Evolutionary conservation across 2,888 invertebrate genomes (phyloP).

Genomic region (Pemphredon lugubris): DNA sequence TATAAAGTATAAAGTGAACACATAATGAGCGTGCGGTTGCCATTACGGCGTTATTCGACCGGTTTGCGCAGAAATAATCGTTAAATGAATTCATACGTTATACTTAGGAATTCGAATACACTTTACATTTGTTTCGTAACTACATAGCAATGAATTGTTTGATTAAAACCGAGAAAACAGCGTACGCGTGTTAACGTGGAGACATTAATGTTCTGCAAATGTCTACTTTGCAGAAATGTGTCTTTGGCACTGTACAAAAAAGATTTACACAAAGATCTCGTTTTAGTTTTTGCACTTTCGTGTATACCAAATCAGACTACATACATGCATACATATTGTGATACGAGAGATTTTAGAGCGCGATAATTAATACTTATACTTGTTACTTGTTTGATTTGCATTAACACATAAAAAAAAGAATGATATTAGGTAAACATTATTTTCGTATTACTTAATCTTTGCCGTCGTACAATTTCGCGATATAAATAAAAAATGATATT

Average conservation of each 20-base stretch:
- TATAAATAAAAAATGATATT: conserved; percentile 10
- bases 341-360: conserved; percentile 34
- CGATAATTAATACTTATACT: conserved; percentile 15
- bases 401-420: conserved; percentile 40
- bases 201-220: conserved; percentile 10
- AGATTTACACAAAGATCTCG: conserved; percentile 35
- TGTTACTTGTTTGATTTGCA: conserved; percentile 44
- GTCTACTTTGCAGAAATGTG: conserved; percentile 15
- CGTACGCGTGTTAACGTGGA: too few species aligned
- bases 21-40: conserved; percentile 8
- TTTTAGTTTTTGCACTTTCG: conserved; percentile 32
- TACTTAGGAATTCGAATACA: too few species aligned
- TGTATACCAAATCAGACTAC: conserved; percentile 35
- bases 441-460: conserved; percentile 33
- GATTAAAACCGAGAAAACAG: too few species aligned
- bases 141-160: conserved; percentile 16
- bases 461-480: conserved; percentile 21
- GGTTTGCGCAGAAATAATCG: conserved; percentile 25
- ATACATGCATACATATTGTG: too few species aligned
- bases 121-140: conserved; percentile 19
- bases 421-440: conserved; percentile 37
- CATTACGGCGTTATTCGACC: conserved; percentile 9
- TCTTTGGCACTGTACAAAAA: conserved; percentile 15
- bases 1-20: not conserved
- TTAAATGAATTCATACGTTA: too few species aligned